phyloP scores from a whole-genome alignment of 2,888 invertebrate genomes.

The Agelastica alni region DNA sequence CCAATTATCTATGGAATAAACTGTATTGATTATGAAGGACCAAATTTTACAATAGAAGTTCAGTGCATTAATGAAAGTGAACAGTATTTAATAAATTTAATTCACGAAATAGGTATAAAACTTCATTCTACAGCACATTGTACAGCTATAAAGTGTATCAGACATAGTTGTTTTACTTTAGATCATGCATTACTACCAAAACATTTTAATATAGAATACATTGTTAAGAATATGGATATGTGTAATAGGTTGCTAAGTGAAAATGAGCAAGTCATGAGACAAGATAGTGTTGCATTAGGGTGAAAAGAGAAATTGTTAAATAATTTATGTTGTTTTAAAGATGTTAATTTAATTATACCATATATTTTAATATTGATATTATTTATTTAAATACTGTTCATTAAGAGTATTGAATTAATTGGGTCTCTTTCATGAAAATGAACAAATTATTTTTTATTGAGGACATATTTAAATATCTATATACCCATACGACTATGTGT shows the following conservation, averaged over 20 bases:
- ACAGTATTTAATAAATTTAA: constrained; percentile 72
- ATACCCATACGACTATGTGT: too few species aligned
- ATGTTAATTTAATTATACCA: too few species aligned
- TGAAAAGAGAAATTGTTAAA: too few species aligned
- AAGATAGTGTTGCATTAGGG: constrained; percentile 43
- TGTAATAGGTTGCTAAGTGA: constrained; percentile 62
- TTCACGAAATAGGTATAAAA: constrained; percentile 82
- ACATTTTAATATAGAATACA: constrained; percentile 76
- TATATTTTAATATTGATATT: too few species aligned
- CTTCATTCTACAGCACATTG: constrained; percentile 82
- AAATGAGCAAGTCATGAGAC: constrained; percentile 58
- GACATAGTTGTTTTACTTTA: constrained; percentile 80
- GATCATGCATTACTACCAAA: constrained; percentile 78
- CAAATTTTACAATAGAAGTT: constrained; percentile 86
- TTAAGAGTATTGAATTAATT: too few species aligned
- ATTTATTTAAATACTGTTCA: too few species aligned
- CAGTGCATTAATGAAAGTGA: constrained; percentile 86
- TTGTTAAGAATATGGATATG: constrained; percentile 67
- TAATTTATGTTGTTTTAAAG: too few species aligned
- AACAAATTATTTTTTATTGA: too few species aligned
- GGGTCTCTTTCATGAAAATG: too few species aligned
- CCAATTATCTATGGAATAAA: constrained; percentile 86
- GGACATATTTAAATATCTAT: too few species aligned
- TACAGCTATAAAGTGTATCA: constrained; percentile 75
- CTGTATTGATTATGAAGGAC: constrained; percentile 79